A percentile compares a stretch with the other conserved stretches of the same genome.
Evolutionary conservation across 2,797 vertebrate genomes (phyloP).

Genomic region (Serranus cabrilla): DNA sequence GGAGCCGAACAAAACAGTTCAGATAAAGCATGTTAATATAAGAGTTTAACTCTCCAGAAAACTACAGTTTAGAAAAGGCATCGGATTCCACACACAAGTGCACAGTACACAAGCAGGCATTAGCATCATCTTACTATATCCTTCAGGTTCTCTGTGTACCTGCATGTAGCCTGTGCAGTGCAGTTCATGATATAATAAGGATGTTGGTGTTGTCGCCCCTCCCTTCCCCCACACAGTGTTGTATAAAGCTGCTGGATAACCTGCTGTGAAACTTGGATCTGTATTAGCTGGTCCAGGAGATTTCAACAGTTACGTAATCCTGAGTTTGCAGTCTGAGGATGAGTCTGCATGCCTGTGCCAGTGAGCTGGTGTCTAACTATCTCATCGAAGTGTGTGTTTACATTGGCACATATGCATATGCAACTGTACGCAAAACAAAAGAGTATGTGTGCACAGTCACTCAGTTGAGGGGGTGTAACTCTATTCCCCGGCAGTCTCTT

Average conservation of each 20-base stretch:
- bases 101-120: neutral
- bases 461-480: neutral
- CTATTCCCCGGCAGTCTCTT: slow-evolving; percentile 14
- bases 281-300: slow-evolving; percentile 75
- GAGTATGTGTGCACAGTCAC: neutral
- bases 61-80: neutral
- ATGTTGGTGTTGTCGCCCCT: slow-evolving; percentile 13
- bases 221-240: slow-evolving; percentile 58
- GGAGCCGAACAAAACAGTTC: neutral
- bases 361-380: slow-evolving; percentile 33
- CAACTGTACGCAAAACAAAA: slow-evolving; percentile 10
- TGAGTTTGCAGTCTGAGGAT: slow-evolving; percentile 70
- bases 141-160: neutral
- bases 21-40: neutral
- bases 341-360: slow-evolving; percentile 53
- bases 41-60: neutral
- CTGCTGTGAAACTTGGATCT: slow-evolving; percentile 73
- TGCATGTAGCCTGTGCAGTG: neutral
- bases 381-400: slow-evolving; percentile 18
- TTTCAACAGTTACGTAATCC: slow-evolving; percentile 76
- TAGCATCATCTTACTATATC: neutral
- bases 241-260: slow-evolving; percentile 72
- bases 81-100: neutral
- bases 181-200: slow-evolving; percentile 29
- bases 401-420: slow-evolving; percentile 13